A percentile compares a stretch with the other conserved stretches of the same genome.
Conservation (phyloP, 1,140 invertebrate genomes). For the Brachystomella parvula region DNA sequence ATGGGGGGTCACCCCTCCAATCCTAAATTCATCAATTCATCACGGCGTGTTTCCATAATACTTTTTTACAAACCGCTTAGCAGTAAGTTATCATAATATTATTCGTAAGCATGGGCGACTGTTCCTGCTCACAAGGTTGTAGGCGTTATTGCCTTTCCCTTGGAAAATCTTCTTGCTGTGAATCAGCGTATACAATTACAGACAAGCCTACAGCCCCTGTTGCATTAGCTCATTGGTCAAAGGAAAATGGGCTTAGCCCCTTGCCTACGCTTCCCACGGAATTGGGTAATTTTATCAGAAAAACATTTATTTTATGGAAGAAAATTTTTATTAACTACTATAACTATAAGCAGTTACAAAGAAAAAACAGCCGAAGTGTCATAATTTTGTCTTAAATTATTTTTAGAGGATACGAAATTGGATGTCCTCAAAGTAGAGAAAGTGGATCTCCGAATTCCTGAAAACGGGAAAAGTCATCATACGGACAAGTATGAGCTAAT, state of each 20-base stretch:
- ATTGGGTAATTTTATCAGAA: constrained; percentile 11
- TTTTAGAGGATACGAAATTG: constrained; percentile 33
- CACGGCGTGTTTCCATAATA: too few species aligned
- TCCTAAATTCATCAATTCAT: too few species aligned
- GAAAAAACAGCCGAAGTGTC: not conserved
- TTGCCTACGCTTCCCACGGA: constrained; percentile 19
- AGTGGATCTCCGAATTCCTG: constrained; percentile 59
- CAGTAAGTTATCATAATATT: too few species aligned
- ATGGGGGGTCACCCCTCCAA: too few species aligned
- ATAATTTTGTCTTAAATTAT: too few species aligned
- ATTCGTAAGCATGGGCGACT: too few species aligned
- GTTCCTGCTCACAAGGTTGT: constrained; percentile 4
- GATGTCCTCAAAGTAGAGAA: constrained; percentile 57
- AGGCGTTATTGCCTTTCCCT: not conserved
- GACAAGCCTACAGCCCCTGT: not conserved
- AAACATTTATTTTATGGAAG: not conserved
- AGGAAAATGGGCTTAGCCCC: not conserved
- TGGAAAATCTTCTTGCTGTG: constrained; percentile 6
- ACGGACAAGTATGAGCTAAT: constrained; percentile 67
- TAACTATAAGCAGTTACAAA: not conserved
- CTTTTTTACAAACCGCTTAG: too few species aligned
- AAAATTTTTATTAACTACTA: not conserved
- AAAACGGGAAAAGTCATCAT: constrained; percentile 66
- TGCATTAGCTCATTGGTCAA: not conserved
- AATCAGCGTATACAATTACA: not conserved